phyloP scores from a whole-genome alignment of 2,797 vertebrate species.

The Pelodytes ibericus region DNA sequence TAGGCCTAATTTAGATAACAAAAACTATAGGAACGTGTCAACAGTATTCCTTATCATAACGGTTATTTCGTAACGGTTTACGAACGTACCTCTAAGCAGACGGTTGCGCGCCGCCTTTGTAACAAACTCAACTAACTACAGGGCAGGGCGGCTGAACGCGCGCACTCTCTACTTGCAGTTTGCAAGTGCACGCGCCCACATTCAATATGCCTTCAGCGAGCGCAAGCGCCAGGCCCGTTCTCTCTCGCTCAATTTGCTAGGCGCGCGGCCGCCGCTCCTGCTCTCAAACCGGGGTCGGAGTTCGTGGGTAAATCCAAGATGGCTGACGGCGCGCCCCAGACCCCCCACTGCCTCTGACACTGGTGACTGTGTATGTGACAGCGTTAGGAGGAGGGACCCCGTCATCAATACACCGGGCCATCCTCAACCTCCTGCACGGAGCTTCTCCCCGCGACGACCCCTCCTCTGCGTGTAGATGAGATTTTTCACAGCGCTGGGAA shows the following conservation, averaged over 20 bases:
- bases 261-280: constrained; percentile 7
- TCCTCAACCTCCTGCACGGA: not conserved
- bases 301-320: constrained; percentile 49
- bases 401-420: not conserved
- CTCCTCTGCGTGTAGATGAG: constrained; percentile 27
- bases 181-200: not conserved
- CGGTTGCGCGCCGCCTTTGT: no score
- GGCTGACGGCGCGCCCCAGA: constrained; percentile 45
- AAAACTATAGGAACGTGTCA: no score
- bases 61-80: no score
- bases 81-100: no score
- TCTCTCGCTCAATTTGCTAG: not conserved
- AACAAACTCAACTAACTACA: no score
- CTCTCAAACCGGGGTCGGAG: constrained; percentile 36
- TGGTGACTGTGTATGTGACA: constrained; percentile 30
- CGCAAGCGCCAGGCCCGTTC: not conserved
- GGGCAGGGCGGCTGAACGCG: no score
- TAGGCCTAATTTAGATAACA: no score
- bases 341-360: constrained; percentile 32
- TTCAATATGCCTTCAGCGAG: not conserved
- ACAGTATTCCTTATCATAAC: no score
- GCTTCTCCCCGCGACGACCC: not conserved
- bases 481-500: not conserved
- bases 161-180: no score
- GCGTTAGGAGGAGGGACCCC: constrained; percentile 19